Evolutionary conservation across 2,888 invertebrate genomes (phyloP).

Genomic region (Drosophila robusta): DNA sequence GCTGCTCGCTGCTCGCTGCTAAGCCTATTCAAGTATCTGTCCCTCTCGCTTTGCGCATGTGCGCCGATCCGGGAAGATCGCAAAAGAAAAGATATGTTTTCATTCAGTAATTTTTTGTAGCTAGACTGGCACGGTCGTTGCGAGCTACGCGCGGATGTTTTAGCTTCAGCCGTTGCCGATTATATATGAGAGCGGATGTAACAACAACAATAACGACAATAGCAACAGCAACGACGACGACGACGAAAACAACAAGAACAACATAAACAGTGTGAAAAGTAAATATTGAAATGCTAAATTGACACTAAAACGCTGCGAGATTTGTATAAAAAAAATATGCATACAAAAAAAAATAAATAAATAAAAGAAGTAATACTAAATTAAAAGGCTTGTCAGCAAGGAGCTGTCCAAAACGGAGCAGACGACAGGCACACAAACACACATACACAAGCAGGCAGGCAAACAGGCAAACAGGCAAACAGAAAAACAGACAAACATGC

Average conservation of each 20-base stretch:
- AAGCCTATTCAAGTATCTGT: slow-evolving; percentile 20
- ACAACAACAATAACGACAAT: slow-evolving; percentile 25
- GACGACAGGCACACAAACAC: slow-evolving; percentile 14
- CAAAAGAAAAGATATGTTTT: slow-evolving; percentile 82
- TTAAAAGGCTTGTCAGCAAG: slow-evolving; percentile 44
- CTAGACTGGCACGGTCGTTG: slow-evolving; percentile 74
- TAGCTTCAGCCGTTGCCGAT: slow-evolving; percentile 17
- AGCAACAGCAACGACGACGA: too few species aligned
- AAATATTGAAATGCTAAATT: slow-evolving; percentile 52
- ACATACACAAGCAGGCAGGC: slow-evolving; percentile 27
- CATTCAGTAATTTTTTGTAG: slow-evolving; percentile 83
- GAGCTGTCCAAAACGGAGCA: slow-evolving; percentile 42
- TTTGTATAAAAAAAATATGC: slow-evolving; percentile 20
- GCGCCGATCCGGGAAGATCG: slow-evolving; percentile 73
- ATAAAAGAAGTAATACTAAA: slow-evolving; percentile 21
- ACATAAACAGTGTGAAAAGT: slow-evolving; percentile 58
- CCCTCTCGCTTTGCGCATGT: slow-evolving; percentile 34
- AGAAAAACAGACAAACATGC: slow-evolving; percentile 15
- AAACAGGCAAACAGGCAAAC: slow-evolving; percentile 5
- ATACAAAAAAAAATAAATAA: slow-evolving; percentile 14
- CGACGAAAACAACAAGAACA: slow-evolving; percentile 4
- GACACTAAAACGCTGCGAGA: slow-evolving; percentile 26
- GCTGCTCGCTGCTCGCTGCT: slow-evolving; percentile 11
- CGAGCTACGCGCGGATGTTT: slow-evolving; percentile 41
- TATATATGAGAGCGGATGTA: slow-evolving; percentile 49